phyloP scores from a whole-genome alignment of 2,113 vertebrate species.

The Onychostoma macrolepis region DNA sequence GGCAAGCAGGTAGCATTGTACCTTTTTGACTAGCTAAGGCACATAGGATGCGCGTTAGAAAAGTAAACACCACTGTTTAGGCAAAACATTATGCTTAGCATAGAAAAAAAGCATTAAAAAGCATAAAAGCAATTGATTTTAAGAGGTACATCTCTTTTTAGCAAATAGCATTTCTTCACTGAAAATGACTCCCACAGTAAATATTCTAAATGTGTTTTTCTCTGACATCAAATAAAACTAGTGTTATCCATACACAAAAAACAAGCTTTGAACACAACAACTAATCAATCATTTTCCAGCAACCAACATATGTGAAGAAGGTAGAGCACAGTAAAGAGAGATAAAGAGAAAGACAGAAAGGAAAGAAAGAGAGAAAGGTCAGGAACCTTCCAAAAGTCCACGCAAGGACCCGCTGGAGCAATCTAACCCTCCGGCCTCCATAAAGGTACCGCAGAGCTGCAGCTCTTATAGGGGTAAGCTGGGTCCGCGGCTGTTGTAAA shows the following conservation, averaged over 20 bases:
- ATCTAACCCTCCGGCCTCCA: conserved; percentile 96
- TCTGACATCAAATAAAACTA: conserved; percentile 1
- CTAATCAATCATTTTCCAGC: conserved; percentile 42
- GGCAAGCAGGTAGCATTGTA: conserved; percentile 65
- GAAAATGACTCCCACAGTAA: background rate
- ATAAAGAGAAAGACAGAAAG: conserved; percentile 60
- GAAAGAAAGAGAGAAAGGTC: conserved; percentile 79
- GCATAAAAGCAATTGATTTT: background rate
- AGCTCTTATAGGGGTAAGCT: conserved; percentile 87
- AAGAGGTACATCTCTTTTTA: background rate
- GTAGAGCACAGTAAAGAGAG: conserved; percentile 70
- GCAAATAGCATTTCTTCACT: background rate
- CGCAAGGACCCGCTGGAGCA: conserved; percentile 95
- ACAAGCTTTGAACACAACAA: conserved; percentile 62
- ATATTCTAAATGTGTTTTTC: background rate
- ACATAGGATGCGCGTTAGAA: background rate
- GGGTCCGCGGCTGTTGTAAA: conserved; percentile 94
- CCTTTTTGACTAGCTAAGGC: conserved; percentile 26
- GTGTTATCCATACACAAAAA: conserved; percentile 48
- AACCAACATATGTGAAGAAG: conserved; percentile 54
- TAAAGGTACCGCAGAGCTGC: conserved; percentile 92
- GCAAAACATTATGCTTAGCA: background rate
- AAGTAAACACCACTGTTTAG: background rate
- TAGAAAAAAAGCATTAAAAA: background rate
- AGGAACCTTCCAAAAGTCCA: conserved; percentile 97